Conservation (phyloP, 2,888 invertebrate species). For the Tetrapedia diversipes region DNA sequence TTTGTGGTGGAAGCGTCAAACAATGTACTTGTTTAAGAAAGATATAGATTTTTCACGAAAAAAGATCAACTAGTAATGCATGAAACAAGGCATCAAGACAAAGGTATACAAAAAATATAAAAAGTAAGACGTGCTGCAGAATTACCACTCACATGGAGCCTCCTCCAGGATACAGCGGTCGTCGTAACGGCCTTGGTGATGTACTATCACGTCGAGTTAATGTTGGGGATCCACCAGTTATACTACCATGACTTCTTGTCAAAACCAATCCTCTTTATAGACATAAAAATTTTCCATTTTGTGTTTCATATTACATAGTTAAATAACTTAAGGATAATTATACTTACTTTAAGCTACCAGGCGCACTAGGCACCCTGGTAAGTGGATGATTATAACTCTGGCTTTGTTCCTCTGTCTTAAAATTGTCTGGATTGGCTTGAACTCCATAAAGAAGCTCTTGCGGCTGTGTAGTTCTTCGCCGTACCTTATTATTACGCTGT, state of each 20-base stretch:
- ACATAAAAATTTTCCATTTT: neutral
- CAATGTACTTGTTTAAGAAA: conserved; percentile 58
- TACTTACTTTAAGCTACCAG: conserved; percentile 89
- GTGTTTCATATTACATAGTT: neutral
- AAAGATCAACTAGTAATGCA: conserved; percentile 68
- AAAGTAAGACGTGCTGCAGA: conserved; percentile 77
- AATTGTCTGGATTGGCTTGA: conserved; percentile 73
- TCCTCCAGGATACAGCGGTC: conserved; percentile 80
- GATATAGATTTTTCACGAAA: conserved; percentile 44
- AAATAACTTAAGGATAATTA: neutral
- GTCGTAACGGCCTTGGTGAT: conserved; percentile 80
- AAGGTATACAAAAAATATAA: conserved; percentile 76
- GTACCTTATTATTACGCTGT: conserved; percentile 84
- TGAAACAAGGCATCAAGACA: conserved; percentile 75
- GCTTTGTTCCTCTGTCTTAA: conserved; percentile 78
- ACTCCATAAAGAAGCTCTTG: conserved; percentile 88
- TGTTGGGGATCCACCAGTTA: conserved; percentile 79
- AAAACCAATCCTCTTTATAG: conserved; percentile 78
- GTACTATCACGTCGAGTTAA: conserved; percentile 80
- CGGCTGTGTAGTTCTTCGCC: conserved; percentile 87
- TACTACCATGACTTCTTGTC: conserved; percentile 77
- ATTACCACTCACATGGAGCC: conserved; percentile 82
- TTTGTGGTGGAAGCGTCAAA: conserved; percentile 41
- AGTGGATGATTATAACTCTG: conserved; percentile 81
- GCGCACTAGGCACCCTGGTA: conserved; percentile 89